Base-by-base conservation (phyloP, 2,113 vertebrate species). In the Grantiella picta region DNA sequence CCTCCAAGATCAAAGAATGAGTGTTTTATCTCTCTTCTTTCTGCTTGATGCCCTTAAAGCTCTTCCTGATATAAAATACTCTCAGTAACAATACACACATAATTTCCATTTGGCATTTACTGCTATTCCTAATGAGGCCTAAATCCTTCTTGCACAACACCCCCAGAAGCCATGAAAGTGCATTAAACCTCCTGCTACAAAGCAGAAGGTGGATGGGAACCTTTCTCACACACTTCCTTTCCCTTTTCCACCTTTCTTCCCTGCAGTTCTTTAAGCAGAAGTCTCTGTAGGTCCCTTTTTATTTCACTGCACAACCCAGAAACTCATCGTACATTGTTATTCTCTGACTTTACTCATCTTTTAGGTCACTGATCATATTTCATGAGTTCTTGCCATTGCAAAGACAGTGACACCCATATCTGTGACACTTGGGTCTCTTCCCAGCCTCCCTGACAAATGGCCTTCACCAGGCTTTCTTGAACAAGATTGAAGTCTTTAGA, bases 1-100 rank as follows among this genome's bases (percentile, higher is more conserved):
- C 79, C 79, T 90, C 64, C 57, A 88, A 68, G 88, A 92, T 81
- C 90, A 95, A 93, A 90, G 92, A 81, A 86, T 3, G 47, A 85
- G 19, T 54, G 71, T 88, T 94, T 89, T 35, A 60, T 60, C 90
- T 89, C 56, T 78, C 36, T 64, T 76, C 80, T 92, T 94, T 81
- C 72, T 93, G 63, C 52, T 7, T 80, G 71, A 78, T 86, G 47
- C 56, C 64, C 82, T 66, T 84, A 88, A 93, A 95, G 56, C 59
- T 78, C 68, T 71, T 81, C 79, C 61, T 60, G 71, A 49, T 86
- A 64, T 15, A 60, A 88, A 95, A 90, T 50, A 75, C 82, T 57
- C 68, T 68, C 64, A 45, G 79, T 53, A 91, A 64, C 44, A 90
- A 86, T 33, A 82, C 64, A 93, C 40, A 81, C 60, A 75, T 63